These are phyloP conservation scores for Orycteropus afer DNA, from an alignment of 2,113 vertebrate genomes.

Conservation along the genomic window DNA sequence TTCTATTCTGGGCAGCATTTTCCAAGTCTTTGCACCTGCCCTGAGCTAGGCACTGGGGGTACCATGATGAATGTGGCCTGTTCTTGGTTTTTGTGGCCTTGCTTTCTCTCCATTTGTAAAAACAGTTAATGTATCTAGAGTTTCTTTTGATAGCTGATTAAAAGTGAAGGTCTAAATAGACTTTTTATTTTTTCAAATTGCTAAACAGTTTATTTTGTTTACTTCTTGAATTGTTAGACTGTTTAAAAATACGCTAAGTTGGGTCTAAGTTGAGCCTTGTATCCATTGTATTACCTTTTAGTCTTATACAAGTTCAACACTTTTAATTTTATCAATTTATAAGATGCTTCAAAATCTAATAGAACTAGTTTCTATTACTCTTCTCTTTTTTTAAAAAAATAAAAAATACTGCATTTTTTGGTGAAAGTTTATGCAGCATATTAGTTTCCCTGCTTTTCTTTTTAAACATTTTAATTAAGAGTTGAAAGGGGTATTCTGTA, in stretches of 20 bases:
- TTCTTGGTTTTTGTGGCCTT: not conserved
- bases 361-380: too few relatives aligned
- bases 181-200: not conserved
- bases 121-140: not conserved
- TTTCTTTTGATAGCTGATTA: slow-evolving; percentile 20
- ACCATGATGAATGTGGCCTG: not conserved
- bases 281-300: too few relatives aligned
- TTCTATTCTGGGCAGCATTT: not conserved
- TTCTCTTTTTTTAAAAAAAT: too few relatives aligned
- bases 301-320: too few relatives aligned
- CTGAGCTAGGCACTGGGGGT: not conserved
- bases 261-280: not conserved
- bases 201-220: not conserved
- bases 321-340: too few relatives aligned
- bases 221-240: not conserved
- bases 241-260: not conserved
- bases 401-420: too few relatives aligned
- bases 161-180: slow-evolving; percentile 37
- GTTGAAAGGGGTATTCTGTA: too few relatives aligned
- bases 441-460: too few relatives aligned
- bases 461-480: too few relatives aligned
- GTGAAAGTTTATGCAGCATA: too few relatives aligned
- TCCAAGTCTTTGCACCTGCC: not conserved
- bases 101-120: not conserved
- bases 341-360: too few relatives aligned